Percentiles rank a stretch among this genome's conserved stretches.
Evolutionary conservation across 2,888 invertebrate genomes (phyloP).

Genomic region (Aphidius colemani): DNA sequence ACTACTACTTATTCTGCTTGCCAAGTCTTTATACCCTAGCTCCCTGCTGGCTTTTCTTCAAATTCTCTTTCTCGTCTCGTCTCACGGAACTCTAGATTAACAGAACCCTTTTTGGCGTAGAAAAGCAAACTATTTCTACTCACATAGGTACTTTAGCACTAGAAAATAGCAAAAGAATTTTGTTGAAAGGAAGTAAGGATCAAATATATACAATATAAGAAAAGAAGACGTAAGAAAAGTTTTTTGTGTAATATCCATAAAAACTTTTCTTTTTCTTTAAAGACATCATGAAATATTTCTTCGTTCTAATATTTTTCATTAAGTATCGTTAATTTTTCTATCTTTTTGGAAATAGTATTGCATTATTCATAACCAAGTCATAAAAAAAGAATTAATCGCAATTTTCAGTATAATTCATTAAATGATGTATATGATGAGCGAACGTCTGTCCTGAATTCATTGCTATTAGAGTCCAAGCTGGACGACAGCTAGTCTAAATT

Average conservation of each 20-base stretch:
- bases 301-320: too few species aligned
- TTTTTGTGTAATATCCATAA: background rate
- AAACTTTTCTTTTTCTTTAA: too few species aligned
- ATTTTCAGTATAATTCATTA: background rate
- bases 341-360: too few species aligned
- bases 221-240: conserved; percentile 9
- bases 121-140: conserved; percentile 50
- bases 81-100: conserved; percentile 55
- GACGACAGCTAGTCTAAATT: conserved; percentile 37
- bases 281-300: too few species aligned
- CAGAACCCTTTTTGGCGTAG: conserved; percentile 51
- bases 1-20: too few species aligned
- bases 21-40: conserved; percentile 29
- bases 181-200: conserved; percentile 12
- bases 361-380: too few species aligned
- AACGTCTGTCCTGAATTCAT: conserved; percentile 35
- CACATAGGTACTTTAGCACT: conserved; percentile 51
- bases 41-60: conserved; percentile 34
- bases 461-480: conserved; percentile 35
- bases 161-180: background rate
- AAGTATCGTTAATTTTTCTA: too few species aligned
- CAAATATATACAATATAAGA: conserved; percentile 21
- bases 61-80: conserved; percentile 31
- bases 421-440: conserved; percentile 34
- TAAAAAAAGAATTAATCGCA: too few species aligned